A percentile compares a stretch with the other conserved stretches of the same genome.
Evolutionary conservation across 1,140 invertebrate genomes (phyloP).

Genomic region (Zaprionus inermis): DNA sequence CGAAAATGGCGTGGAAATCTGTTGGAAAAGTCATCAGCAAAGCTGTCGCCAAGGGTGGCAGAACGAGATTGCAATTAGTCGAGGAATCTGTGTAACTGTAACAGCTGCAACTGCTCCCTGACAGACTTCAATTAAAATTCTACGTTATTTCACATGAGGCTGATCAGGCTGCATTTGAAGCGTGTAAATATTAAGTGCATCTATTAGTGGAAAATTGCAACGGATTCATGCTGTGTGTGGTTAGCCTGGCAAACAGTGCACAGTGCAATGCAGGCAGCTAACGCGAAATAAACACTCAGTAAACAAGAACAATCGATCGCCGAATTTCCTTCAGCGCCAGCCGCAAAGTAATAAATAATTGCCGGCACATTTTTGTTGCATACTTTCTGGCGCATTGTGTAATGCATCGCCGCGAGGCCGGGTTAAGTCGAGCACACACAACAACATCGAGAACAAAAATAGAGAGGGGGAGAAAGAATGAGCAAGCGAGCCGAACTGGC

Average conservation of each 20-base stretch:
- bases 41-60: conserved; percentile 36
- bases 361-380: conserved; percentile 54
- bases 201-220: not conserved
- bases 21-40: conserved; percentile 42
- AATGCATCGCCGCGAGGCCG: conserved; percentile 28
- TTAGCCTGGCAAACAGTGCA: not conserved
- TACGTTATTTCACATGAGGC: not conserved
- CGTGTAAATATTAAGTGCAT: not conserved
- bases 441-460: conserved; percentile 4
- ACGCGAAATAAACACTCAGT: conserved; percentile 9
- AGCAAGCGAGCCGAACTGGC: conserved; percentile 22
- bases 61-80: conserved; percentile 14
- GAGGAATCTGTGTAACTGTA: not conserved
- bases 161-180: not conserved
- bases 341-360: conserved; percentile 52
- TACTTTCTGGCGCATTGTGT: conserved; percentile 27
- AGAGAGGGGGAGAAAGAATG: conserved; percentile 17
- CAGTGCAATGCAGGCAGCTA: too few species aligned
- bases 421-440: conserved; percentile 43
- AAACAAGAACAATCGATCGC: conserved; percentile 11
- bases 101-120: conserved; percentile 6
- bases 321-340: conserved; percentile 9
- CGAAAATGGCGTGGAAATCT: conserved; percentile 54
- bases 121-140: conserved; percentile 23
- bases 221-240: not conserved